phyloP scores from a whole-genome alignment of 2,797 vertebrate genomes.

The Loris lydekkerianus region DNA sequence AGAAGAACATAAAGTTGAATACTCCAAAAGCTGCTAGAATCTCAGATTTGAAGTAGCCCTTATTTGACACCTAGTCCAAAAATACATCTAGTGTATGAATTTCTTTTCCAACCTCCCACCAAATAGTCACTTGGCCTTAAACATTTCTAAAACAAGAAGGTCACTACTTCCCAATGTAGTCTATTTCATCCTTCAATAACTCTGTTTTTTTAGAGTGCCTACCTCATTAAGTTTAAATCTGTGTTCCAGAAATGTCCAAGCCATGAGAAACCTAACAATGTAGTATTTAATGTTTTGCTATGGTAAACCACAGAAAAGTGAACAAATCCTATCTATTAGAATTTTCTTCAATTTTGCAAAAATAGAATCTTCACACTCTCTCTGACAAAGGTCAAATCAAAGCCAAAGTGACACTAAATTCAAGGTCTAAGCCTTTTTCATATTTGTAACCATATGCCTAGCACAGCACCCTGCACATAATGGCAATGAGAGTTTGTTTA shows the following conservation, averaged over 20 bases:
- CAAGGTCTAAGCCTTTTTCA: neutral
- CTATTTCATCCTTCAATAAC: neutral
- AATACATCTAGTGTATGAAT: neutral
- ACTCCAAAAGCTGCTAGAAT: slow-evolving; percentile 41
- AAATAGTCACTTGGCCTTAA: slow-evolving; percentile 16
- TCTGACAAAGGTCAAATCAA: slow-evolving; percentile 7
- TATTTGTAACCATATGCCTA: neutral
- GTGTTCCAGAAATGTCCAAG: slow-evolving; percentile 16
- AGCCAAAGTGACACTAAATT: slow-evolving; percentile 8
- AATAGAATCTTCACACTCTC: neutral
- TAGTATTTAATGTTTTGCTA: neutral
- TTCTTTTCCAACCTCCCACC: slow-evolving; percentile 48
- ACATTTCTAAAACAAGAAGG: slow-evolving; percentile 44
- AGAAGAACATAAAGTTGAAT: slow-evolving; percentile 18
- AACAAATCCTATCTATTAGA: neutral
- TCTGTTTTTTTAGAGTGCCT: slow-evolving; percentile 43
- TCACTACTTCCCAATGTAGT: neutral
- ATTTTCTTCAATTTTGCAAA: slow-evolving; percentile 50
- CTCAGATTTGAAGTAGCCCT: slow-evolving; percentile 41
- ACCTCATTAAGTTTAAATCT: slow-evolving; percentile 42
- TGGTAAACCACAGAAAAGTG: slow-evolving; percentile 47
- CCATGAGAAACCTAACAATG: neutral
- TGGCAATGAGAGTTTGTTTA: neutral
- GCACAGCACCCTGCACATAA: neutral
- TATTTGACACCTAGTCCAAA: slow-evolving; percentile 55